Evolutionary conservation across 2,797 vertebrate species (phyloP).

Genomic region (Urocyon cinereoargenteus): DNA sequence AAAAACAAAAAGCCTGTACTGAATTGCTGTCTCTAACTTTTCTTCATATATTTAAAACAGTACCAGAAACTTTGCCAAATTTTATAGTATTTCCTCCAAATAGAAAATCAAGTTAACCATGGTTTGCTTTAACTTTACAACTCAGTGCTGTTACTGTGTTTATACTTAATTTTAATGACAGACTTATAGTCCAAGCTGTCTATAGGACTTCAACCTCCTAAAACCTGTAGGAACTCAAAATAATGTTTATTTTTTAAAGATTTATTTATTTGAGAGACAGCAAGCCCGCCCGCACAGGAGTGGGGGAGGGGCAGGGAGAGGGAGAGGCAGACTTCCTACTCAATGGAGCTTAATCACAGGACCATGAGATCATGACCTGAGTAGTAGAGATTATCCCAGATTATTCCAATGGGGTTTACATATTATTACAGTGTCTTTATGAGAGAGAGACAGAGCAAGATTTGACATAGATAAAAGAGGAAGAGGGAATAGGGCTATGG

Average conservation of each 20-base stretch:
- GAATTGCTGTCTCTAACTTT: slow-evolving; percentile 10
- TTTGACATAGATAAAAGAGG: neutral
- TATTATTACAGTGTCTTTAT: neutral
- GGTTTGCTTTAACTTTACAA: slow-evolving; percentile 50
- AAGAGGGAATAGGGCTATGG: neutral
- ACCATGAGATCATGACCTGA: neutral
- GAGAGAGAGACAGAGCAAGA: neutral
- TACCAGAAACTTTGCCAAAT: slow-evolving; percentile 57
- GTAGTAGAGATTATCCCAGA: neutral
- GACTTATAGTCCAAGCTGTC: neutral
- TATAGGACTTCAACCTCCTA: neutral
- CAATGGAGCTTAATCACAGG: too few relatives aligned
- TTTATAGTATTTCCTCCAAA: slow-evolving; percentile 12
- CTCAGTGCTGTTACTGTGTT: neutral
- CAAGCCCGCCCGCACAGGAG: too few relatives aligned
- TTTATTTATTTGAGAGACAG: too few relatives aligned
- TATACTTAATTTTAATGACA: neutral
- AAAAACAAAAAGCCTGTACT: slow-evolving; percentile 41
- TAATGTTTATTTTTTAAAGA: neutral
- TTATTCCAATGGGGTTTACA: neutral
- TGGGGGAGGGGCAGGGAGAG: too few relatives aligned
- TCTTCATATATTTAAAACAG: slow-evolving; percentile 56
- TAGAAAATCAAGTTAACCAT: neutral
- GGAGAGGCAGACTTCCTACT: too few relatives aligned
- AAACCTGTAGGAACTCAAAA: neutral